Conservation (phyloP, 2,888 invertebrate genomes). For the Archaeoteleia sp. region DNA sequence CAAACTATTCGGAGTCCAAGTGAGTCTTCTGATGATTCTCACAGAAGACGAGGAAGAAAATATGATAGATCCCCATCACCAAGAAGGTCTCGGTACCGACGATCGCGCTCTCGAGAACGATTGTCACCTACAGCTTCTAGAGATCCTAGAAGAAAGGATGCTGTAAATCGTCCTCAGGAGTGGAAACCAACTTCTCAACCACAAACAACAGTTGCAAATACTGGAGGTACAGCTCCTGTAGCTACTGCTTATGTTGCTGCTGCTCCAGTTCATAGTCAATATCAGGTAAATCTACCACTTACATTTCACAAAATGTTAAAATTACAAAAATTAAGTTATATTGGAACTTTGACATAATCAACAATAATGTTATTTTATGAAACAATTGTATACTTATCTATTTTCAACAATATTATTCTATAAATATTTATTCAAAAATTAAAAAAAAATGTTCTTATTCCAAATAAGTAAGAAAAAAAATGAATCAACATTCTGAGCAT, state of each 20-base stretch:
- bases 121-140: slow-evolving; percentile 67
- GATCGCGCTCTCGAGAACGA: slow-evolving; percentile 69
- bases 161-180: slow-evolving; percentile 61
- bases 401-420: too few species aligned
- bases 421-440: too few species aligned
- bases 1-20: slow-evolving; percentile 69
- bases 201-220: slow-evolving; percentile 55
- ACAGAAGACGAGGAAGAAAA: slow-evolving; percentile 67
- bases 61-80: slow-evolving; percentile 71
- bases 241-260: slow-evolving; percentile 61
- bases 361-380: too few species aligned
- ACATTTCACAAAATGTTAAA: not conserved
- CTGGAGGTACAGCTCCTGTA: slow-evolving; percentile 57
- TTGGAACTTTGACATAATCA: too few species aligned
- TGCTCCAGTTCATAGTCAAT: slow-evolving; percentile 68
- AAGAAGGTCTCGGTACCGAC: slow-evolving; percentile 67
- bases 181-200: slow-evolving; percentile 64
- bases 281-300: slow-evolving; percentile 65
- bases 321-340: not conserved
- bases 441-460: too few species aligned
- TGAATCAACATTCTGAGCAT: too few species aligned
- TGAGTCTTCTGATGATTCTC: slow-evolving; percentile 70
- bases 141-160: slow-evolving; percentile 68
- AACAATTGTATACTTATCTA: too few species aligned
- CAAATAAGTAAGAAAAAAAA: too few species aligned